Percentiles rank a stretch among this genome's conserved stretches.
phyloP scores from a whole-genome alignment of 2,113 vertebrate genomes.

The Mellivora capensis region DNA sequence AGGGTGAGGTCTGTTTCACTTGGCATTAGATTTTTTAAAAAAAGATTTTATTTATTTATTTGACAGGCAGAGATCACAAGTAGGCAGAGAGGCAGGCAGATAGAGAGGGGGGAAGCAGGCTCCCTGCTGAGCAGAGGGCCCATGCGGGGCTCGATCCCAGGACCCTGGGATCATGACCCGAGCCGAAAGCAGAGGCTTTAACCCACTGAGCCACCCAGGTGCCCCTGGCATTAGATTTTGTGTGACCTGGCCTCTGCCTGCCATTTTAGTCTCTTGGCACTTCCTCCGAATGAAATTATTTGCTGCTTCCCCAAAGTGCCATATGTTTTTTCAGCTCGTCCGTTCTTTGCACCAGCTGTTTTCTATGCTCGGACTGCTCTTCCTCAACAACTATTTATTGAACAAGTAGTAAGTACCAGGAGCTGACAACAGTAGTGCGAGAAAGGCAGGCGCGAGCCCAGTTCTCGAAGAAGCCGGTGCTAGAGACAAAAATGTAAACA shows the following conservation, averaged over 20 bases:
- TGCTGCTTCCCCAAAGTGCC: conserved; percentile 10
- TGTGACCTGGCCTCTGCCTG: not conserved
- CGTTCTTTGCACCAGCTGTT: conserved; percentile 31
- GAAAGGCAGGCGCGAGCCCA: not conserved
- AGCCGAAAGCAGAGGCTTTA: too few relatives aligned
- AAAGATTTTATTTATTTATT: too few relatives aligned
- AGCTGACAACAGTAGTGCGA: not conserved
- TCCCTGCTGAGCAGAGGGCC: too few relatives aligned
- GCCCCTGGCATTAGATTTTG: conserved; percentile 9
- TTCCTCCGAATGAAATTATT: conserved; percentile 29
- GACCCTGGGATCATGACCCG: too few relatives aligned
- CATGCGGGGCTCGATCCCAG: too few relatives aligned
- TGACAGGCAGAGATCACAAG: too few relatives aligned
- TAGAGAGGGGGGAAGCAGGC: too few relatives aligned
- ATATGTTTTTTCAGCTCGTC: not conserved
- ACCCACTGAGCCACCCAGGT: too few relatives aligned
- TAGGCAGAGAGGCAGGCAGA: too few relatives aligned
- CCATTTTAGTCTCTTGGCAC: conserved; percentile 33
- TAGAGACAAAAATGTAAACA: not conserved
- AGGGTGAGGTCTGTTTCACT: conserved; percentile 53
- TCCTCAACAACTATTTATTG: not conserved
- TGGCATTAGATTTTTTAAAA: conserved; percentile 4
- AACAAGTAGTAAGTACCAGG: not conserved
- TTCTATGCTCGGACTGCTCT: not conserved
- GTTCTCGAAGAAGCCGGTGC: not conserved